Evolutionary conservation across 2,888 invertebrate species (phyloP).

Genomic region (Harpalus rubripes): DNA sequence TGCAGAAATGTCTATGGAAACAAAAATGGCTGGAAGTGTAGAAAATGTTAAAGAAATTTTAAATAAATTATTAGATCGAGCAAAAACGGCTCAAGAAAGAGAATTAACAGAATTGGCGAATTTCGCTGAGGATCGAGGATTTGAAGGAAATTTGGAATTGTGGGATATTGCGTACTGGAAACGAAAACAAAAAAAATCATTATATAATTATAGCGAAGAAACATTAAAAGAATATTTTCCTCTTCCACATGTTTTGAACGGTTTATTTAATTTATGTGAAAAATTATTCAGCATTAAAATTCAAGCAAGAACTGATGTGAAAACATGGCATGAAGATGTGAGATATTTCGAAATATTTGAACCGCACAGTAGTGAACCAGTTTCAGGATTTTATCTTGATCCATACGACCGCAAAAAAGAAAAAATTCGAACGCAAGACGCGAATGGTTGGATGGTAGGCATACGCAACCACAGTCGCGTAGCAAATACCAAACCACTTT

Average conservation of each 20-base stretch:
- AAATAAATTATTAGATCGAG: constrained; percentile 83
- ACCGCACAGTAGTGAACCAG: constrained; percentile 81
- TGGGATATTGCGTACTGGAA: constrained; percentile 96
- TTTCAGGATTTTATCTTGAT: constrained; percentile 93
- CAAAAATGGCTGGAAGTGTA: constrained; percentile 92
- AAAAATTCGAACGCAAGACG: constrained; percentile 81
- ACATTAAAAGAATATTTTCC: constrained; percentile 90
- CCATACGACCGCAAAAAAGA: constrained; percentile 85
- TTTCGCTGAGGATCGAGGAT: constrained; percentile 87
- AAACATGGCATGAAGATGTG: constrained; percentile 93
- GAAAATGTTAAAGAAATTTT: constrained; percentile 87
- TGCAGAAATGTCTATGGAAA: constrained; percentile 94
- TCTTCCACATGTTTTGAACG: constrained; percentile 87
- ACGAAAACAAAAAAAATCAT: constrained; percentile 84
- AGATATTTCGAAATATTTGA: constrained; percentile 90
- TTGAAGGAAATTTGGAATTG: constrained; percentile 83
- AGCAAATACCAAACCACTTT: constrained; percentile 84
- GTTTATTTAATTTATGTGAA: constrained; percentile 87
- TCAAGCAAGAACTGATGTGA: constrained; percentile 82
- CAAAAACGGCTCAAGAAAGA: constrained; percentile 86
- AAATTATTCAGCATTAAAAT: constrained; percentile 89
- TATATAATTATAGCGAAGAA: constrained; percentile 86
- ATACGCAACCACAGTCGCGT: constrained; percentile 86
- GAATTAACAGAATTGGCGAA: constrained; percentile 86
- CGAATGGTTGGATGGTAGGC: constrained; percentile 88